phyloP scores from a whole-genome alignment of 2,888 invertebrate species.

The Rutpela maculata region DNA sequence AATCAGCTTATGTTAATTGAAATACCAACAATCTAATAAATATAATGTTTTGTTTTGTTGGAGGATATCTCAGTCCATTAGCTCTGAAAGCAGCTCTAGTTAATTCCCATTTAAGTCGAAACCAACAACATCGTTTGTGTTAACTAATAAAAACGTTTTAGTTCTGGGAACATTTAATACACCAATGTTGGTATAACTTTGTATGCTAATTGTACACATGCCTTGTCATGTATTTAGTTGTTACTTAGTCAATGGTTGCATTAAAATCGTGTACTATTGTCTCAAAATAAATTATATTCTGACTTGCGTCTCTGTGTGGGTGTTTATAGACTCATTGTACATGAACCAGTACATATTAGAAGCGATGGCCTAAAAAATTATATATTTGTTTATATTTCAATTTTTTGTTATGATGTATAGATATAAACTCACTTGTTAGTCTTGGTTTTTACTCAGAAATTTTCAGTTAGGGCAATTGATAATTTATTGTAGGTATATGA shows the following conservation, averaged over 20 bases:
- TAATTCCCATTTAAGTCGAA: slow-evolving; percentile 38
- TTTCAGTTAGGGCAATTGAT: neutral
- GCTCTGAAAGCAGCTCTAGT: slow-evolving; percentile 14
- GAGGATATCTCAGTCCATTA: neutral
- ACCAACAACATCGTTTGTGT: slow-evolving; percentile 22
- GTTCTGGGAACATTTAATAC: slow-evolving; percentile 54
- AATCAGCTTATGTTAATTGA: too few species aligned
- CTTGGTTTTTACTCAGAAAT: neutral
- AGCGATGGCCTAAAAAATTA: slow-evolving; percentile 39
- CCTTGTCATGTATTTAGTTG: slow-evolving; percentile 73
- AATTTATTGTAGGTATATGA: too few species aligned
- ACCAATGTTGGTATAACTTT: slow-evolving; percentile 60
- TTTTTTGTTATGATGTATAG: slow-evolving; percentile 15
- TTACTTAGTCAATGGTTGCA: slow-evolving; percentile 72
- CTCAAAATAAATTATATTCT: slow-evolving; percentile 73
- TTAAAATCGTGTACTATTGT: slow-evolving; percentile 74
- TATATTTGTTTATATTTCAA: slow-evolving; percentile 28
- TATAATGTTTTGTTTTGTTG: too few species aligned
- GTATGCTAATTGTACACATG: slow-evolving; percentile 74
- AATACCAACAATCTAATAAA: too few species aligned
- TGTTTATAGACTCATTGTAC: slow-evolving; percentile 71
- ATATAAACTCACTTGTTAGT: slow-evolving; percentile 2
- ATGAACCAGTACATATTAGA: slow-evolving; percentile 63
- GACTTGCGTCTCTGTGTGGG: slow-evolving; percentile 67
- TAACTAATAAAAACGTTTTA: slow-evolving; percentile 36